These are phyloP conservation scores for Acestrorhynchus altus DNA, from an alignment of 2,797 vertebrate species.

Conservation along the genomic window DNA sequence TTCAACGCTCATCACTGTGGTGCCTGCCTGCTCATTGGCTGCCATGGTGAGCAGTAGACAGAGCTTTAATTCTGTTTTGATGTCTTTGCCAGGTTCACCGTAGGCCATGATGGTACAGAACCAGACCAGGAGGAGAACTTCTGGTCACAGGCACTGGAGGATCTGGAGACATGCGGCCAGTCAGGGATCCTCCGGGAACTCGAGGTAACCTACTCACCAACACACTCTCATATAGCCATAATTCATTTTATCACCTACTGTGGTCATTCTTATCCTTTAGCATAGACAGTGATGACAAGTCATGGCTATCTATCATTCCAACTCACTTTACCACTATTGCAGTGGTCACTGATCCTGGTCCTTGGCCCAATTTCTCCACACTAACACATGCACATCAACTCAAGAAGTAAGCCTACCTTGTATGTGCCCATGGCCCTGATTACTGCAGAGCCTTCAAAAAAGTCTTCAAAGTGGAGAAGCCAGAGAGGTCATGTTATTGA, in stretches of 20 bases:
- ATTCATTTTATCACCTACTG: conserved; percentile 38
- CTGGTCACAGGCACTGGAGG: conserved; percentile 98
- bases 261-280: conserved; percentile 19
- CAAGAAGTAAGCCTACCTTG: background rate
- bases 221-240: conserved; percentile 14
- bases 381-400: background rate
- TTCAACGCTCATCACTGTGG: conserved; percentile 61
- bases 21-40: conserved; percentile 62
- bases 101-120: conserved; percentile 87
- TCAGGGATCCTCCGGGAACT: conserved; percentile 97
- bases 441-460: background rate
- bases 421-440: background rate
- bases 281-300: background rate
- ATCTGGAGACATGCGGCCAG: conserved; percentile 97
- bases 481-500: background rate
- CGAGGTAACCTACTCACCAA: conserved; percentile 62
- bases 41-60: conserved; percentile 14
- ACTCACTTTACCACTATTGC: conserved; percentile 11
- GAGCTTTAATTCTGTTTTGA: conserved; percentile 29
- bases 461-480: background rate
- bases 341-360: background rate
- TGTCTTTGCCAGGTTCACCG: conserved; percentile 81
- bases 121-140: conserved; percentile 98
- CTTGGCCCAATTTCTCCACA: background rate
- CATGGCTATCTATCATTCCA: background rate